These are phyloP conservation scores for Euglossa dilemma DNA, from an alignment of 1,140 invertebrate genomes.

Conservation along the genomic window DNA sequence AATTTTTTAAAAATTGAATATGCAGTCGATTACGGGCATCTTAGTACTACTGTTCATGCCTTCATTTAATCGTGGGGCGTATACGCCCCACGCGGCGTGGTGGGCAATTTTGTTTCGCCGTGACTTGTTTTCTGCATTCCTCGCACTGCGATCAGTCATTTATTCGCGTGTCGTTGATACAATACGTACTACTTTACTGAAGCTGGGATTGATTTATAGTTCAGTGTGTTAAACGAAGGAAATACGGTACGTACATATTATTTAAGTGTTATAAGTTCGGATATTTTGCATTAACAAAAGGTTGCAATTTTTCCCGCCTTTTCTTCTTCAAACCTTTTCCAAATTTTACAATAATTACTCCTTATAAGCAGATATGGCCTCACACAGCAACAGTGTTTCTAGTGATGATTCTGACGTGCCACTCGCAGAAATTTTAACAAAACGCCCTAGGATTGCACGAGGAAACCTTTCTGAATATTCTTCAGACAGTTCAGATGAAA, in stretches of 20 bases:
- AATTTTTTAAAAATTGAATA: too few relatives aligned
- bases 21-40: too few relatives aligned
- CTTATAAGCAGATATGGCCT: conserved; percentile 16
- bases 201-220: not conserved
- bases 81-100: too few relatives aligned
- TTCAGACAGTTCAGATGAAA: conserved; percentile 21
- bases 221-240: conserved; percentile 6
- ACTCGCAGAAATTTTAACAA: conserved; percentile 10
- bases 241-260: conserved; percentile 4
- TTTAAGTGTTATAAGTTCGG: not conserved
- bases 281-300: not conserved
- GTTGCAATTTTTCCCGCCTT: not conserved
- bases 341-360: conserved; percentile 30
- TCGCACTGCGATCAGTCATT: not conserved
- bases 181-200: not conserved
- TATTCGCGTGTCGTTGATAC: not conserved
- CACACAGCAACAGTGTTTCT: not conserved
- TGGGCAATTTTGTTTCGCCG: too few relatives aligned
- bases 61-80: too few relatives aligned
- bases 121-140: not conserved
- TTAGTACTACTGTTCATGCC: too few relatives aligned
- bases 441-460: conserved; percentile 29
- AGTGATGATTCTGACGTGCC: conserved; percentile 19
- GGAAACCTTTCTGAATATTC: not conserved
- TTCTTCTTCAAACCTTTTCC: not conserved